phyloP scores from a whole-genome alignment of 2,113 vertebrate species.

The Ibidorhyncha struthersii region DNA sequence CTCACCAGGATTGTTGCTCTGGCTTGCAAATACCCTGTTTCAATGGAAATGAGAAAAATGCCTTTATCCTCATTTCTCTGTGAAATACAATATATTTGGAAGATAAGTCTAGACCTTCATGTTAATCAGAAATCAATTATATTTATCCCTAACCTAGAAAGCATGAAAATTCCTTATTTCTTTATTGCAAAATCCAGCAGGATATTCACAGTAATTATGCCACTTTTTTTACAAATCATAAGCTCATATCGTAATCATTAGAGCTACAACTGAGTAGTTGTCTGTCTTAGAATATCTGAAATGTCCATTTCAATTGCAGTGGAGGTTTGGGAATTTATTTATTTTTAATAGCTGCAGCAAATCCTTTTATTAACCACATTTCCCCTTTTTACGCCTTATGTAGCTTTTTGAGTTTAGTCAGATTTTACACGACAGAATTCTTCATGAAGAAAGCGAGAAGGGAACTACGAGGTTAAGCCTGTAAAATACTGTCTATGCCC shows the following conservation, averaged over 20 bases:
- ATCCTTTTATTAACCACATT: slow-evolving; percentile 53
- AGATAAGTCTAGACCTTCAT: slow-evolving; percentile 56
- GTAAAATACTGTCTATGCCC: not conserved
- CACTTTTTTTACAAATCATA: slow-evolving; percentile 52
- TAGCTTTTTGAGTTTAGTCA: slow-evolving; percentile 46
- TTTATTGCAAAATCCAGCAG: slow-evolving; percentile 65
- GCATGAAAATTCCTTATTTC: slow-evolving; percentile 57
- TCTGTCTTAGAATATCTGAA: slow-evolving; percentile 37
- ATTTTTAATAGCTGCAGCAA: slow-evolving; percentile 52
- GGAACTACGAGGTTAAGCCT: not conserved
- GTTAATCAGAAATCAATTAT: slow-evolving; percentile 76
- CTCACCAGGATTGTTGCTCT: not conserved
- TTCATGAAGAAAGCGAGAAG: not conserved
- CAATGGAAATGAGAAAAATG: slow-evolving; percentile 62
- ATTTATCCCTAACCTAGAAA: slow-evolving; percentile 65
- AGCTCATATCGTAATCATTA: slow-evolving; percentile 30
- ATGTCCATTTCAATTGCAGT: slow-evolving; percentile 41
- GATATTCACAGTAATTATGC: slow-evolving; percentile 63
- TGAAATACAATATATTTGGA: slow-evolving; percentile 71
- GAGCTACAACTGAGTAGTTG: slow-evolving; percentile 21
- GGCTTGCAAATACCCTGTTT: slow-evolving; percentile 50
- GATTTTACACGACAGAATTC: slow-evolving; percentile 26
- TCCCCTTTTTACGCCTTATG: slow-evolving; percentile 33
- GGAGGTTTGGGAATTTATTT: slow-evolving; percentile 19
- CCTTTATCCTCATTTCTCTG: slow-evolving; percentile 58